These are phyloP conservation scores for Mongoloraphidia duomilia DNA, from an alignment of 2,888 invertebrate genomes.

Conservation along the genomic window DNA sequence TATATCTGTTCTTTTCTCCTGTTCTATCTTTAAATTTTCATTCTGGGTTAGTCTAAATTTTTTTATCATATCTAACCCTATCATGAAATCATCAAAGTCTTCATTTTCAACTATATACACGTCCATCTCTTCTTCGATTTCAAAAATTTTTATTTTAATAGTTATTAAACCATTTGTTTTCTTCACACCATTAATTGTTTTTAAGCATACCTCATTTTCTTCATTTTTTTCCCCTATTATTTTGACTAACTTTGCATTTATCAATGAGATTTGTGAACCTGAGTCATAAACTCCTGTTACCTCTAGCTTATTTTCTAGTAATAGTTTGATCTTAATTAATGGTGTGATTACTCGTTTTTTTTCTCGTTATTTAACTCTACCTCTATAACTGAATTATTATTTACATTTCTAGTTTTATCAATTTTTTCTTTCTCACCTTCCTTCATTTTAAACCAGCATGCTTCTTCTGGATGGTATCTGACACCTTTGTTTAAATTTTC, in stretches of 20 bases:
- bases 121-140: background rate
- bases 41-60: background rate
- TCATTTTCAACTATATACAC: background rate
- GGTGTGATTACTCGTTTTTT: background rate
- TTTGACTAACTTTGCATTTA: background rate
- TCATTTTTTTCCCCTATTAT: background rate
- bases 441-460: constrained; percentile 14
- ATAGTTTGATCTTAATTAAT: no score
- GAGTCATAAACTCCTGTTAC: background rate
- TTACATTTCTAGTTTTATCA: constrained; percentile 4
- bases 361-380: background rate
- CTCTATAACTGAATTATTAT: background rate
- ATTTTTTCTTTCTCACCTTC: constrained; percentile 10
- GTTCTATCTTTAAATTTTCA: background rate
- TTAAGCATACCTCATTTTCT: background rate
- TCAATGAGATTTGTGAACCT: background rate
- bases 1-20: background rate
- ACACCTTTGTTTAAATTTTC: constrained; percentile 16
- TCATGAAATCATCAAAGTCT: background rate
- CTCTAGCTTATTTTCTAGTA: background rate
- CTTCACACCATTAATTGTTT: background rate
- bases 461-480: constrained; percentile 12
- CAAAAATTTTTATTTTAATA: no score
- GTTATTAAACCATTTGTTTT: background rate
- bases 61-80: background rate